Conservation (phyloP, 2,888 invertebrate genomes). For the Leucoptera coffeella region DNA sequence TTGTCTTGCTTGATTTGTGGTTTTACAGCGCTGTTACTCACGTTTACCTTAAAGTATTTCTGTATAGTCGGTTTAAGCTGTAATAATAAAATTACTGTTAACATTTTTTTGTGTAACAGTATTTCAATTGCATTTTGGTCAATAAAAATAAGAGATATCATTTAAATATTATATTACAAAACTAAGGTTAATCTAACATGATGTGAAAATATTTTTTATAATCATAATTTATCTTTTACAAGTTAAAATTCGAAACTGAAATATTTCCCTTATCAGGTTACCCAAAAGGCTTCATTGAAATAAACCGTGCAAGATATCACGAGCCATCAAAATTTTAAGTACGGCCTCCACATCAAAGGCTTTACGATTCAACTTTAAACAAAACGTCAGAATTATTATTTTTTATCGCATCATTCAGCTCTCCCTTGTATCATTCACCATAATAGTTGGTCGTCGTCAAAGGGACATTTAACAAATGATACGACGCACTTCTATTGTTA, state of each 20-base stretch:
- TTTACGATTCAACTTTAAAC: slow-evolving; percentile 7
- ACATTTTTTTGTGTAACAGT: not conserved
- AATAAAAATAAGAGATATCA: not conserved
- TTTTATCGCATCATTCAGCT: slow-evolving; percentile 14
- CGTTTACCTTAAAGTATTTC: not conserved
- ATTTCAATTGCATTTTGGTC: not conserved
- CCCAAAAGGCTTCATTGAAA: too few species aligned
- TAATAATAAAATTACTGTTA: too few species aligned
- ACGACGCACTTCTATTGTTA: slow-evolving; percentile 44
- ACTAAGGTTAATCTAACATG: too few species aligned
- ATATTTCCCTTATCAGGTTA: too few species aligned
- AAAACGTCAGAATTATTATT: slow-evolving; percentile 19
- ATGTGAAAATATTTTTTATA: not conserved
- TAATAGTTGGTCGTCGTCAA: slow-evolving; percentile 43
- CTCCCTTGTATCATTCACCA: slow-evolving; percentile 39
- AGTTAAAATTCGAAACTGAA: slow-evolving; percentile 1
- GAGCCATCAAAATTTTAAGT: too few species aligned
- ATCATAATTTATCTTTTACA: not conserved
- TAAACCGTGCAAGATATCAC: too few species aligned
- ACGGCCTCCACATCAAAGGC: too few species aligned
- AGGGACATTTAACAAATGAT: slow-evolving; percentile 53
- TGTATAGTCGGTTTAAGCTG: not conserved
- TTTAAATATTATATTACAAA: too few species aligned
- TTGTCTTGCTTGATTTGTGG: not conserved
- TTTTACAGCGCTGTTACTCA: slow-evolving; percentile 1